Percentiles rank a stretch among this genome's conserved stretches.
These are phyloP conservation scores for Aromia moschata DNA, from an alignment of 2,888 invertebrate genomes.

Conservation along the genomic window DNA sequence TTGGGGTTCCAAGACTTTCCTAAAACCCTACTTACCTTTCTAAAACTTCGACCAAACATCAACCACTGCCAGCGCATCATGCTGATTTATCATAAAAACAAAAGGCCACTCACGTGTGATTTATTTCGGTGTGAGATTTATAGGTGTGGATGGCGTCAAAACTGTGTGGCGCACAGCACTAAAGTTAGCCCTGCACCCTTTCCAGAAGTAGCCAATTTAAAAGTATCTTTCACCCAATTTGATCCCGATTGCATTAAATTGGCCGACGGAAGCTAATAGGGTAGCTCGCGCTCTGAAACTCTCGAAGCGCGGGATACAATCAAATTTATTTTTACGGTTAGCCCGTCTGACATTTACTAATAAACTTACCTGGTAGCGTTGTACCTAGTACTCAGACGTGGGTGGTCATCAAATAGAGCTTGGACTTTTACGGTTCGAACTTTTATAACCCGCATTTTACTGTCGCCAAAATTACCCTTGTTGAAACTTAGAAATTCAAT, in stretches of 20 bases:
- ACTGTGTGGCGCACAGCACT: not conserved
- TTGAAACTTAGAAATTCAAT: conserved; percentile 11
- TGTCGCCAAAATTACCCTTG: conserved; percentile 7
- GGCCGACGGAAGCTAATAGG: conserved; percentile 42
- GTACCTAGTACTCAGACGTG: not conserved
- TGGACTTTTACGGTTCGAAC: conserved; percentile 15
- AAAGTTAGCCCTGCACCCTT: conserved; percentile 3
- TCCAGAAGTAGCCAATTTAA: conserved; percentile 39
- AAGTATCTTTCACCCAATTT: conserved; percentile 52
- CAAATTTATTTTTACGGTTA: conserved; percentile 27
- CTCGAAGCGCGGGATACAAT: conserved; percentile 20
- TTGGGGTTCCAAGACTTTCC: too few species aligned
- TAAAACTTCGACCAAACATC: conserved; percentile 38
- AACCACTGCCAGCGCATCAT: conserved; percentile 27
- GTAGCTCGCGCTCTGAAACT: conserved; percentile 16
- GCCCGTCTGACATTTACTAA: conserved; percentile 16
- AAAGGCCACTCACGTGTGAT: conserved; percentile 8
- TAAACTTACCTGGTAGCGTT: conserved; percentile 8
- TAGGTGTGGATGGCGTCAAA: conserved; percentile 2
- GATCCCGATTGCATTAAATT: conserved; percentile 55
- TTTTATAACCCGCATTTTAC: conserved; percentile 14
- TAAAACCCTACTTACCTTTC: too few species aligned
- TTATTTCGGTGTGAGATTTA: not conserved
- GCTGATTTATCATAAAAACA: not conserved
- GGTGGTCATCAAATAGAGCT: conserved; percentile 7